Evolutionary conservation across 2,888 invertebrate species (phyloP), one percentile per base, ranked within the genome.

Genomic region (Brachypalpus laphriformis): DNA sequence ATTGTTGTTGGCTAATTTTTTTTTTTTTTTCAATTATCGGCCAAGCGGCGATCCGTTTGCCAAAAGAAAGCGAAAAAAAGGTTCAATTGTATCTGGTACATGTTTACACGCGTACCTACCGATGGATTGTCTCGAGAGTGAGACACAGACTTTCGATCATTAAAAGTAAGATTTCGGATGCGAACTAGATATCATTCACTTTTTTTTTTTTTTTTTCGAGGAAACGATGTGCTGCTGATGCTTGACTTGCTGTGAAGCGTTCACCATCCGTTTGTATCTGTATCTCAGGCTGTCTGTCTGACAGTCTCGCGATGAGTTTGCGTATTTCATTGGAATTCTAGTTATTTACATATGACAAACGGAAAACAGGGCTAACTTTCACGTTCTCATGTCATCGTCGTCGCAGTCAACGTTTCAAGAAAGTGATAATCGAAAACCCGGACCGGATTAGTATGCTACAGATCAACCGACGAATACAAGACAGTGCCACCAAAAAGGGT

Each of bases 291-390:
- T 45, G 28, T 16, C 18, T 22, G 22, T 34, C 47, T 45, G 14
- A 20, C n/a, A 16, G 47, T 18, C 28, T n/a, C 4, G 31, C 8
- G 14, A 18, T 3, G 34, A 45, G 18, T 16, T 51, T 54, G 25
- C 65, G 28, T 42, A 40, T 82, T 40, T 59, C 72, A 72, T 61
- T 78, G 78, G 78, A 82, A 78, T 78, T 82, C 66, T 45, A 54
- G 49, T 25, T 82, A 51, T 82, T 59, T 71, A 56, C 57, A 70
- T 54, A 61, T 45, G 71, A 82, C 71, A 59, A 18, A 42, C 37
- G n/a, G 42, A 72, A 78, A 78, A 57, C 54, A 80, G 70, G 63
- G 80, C 80, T 65, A 83, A 80, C 83, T 83, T 83, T 83, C 83
- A 80, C 83, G 80, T 78, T 74, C 78, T 45, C 59, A 34, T 25